A percentile compares a stretch with the other conserved stretches of the same genome.
phyloP scores from a whole-genome alignment of 23 tunicate genomes.

The Styela plicata region DNA sequence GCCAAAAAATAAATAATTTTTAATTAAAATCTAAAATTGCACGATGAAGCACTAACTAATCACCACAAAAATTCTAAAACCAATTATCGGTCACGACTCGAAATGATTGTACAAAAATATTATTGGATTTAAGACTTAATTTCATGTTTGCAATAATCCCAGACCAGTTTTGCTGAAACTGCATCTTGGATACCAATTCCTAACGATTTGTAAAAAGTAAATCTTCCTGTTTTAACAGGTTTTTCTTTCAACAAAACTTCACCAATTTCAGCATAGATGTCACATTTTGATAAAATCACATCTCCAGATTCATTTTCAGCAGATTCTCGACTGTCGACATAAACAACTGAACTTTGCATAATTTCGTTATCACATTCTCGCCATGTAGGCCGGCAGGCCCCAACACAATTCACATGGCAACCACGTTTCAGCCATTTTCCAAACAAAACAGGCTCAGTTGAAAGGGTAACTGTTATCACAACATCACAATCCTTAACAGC shows the following conservation, averaged over 20 bases:
- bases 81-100: too few species aligned
- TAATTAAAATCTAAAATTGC: too few species aligned
- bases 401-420: conserved; percentile 64
- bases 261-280: conserved; percentile 53
- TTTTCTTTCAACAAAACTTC: conserved; percentile 35
- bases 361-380: conserved; percentile 71
- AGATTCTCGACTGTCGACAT: conserved; percentile 46
- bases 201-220: conserved; percentile 62
- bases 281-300: conserved; percentile 40
- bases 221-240: conserved; percentile 9
- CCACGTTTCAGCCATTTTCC: conserved; percentile 61
- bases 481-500: conserved; percentile 56
- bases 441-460: conserved; percentile 32
- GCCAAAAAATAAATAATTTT: too few species aligned
- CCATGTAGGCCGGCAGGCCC: conserved; percentile 60
- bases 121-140: too few species aligned
- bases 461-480: conserved; percentile 39
- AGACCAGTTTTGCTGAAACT: conserved; percentile 40
- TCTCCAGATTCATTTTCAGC: conserved; percentile 72
- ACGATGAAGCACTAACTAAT: too few species aligned
- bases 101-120: too few species aligned
- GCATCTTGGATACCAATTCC: conserved; percentile 59
- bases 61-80: too few species aligned
- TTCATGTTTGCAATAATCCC: conserved; percentile 19
- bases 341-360: conserved; percentile 41